Evolutionary conservation across 2,888 invertebrate genomes (phyloP).

Genomic region (Phyto melanocephala): DNA sequence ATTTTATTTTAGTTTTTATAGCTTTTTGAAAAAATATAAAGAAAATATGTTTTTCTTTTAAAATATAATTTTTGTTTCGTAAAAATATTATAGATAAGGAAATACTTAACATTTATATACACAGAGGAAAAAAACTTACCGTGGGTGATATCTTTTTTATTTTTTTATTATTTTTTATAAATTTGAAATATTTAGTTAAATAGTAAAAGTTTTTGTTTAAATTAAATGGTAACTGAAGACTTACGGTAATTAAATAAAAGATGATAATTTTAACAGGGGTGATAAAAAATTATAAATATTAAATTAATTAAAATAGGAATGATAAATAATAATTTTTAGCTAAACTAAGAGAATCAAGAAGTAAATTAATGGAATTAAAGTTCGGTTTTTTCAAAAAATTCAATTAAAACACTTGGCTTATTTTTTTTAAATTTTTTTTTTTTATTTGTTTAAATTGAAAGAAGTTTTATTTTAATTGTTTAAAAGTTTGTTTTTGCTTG

Average conservation of each 20-base stretch:
- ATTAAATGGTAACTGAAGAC: neutral
- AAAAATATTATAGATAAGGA: slow-evolving; percentile 29
- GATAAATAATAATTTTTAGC: neutral
- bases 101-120: slow-evolving; percentile 65
- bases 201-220: neutral
- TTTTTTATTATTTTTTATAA: neutral
- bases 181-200: neutral
- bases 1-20: slow-evolving; percentile 69
- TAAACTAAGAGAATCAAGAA: neutral
- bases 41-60: slow-evolving; percentile 17
- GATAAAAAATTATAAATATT: neutral
- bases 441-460: slow-evolving; percentile 63
- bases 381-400: neutral
- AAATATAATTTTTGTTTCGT: slow-evolving; percentile 40
- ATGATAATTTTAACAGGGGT: neutral
- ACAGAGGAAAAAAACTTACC: slow-evolving; percentile 60
- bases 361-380: neutral
- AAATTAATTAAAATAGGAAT: neutral
- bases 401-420: slow-evolving; percentile 57
- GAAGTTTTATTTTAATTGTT: slow-evolving; percentile 65
- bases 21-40: slow-evolving; percentile 26
- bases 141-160: slow-evolving; percentile 17
- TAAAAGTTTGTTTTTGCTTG: slow-evolving; percentile 52
- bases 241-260: neutral
- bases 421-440: slow-evolving; percentile 26